Conservation (phyloP, 2,888 invertebrate genomes). For the Amphipoea lucens region DNA sequence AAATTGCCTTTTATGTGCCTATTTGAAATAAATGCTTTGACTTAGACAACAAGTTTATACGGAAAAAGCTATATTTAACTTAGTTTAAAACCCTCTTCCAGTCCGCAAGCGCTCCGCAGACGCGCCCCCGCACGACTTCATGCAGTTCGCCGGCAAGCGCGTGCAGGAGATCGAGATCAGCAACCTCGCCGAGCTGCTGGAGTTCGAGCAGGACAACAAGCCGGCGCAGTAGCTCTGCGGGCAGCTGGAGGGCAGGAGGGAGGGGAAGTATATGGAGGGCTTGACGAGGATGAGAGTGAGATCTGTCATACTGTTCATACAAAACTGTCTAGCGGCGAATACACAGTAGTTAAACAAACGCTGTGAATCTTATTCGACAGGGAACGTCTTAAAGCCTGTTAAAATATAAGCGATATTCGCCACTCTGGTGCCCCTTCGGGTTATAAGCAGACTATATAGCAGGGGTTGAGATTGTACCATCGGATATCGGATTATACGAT, state of each 20-base stretch:
- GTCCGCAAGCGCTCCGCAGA: conserved; percentile 91
- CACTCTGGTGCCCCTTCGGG: not conserved
- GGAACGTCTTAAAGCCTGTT: not conserved
- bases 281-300: not conserved
- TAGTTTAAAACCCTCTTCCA: conserved; percentile 73
- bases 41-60: not conserved
- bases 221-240: conserved; percentile 15
- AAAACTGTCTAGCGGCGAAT: not conserved
- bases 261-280: not conserved
- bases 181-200: conserved; percentile 92
- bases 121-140: conserved; percentile 90
- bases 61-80: not conserved
- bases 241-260: no score
- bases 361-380: not conserved
- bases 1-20: not conserved
- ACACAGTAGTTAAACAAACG: not conserved
- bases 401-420: not conserved
- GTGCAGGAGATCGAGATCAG: conserved; percentile 93
- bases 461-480: conserved; percentile 9
- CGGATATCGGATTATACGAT: not conserved
- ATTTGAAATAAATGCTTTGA: not conserved
- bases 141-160: conserved; percentile 94
- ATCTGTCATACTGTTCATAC: not conserved
- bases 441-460: conserved; percentile 35
- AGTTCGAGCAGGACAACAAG: conserved; percentile 82